Percentiles rank a stretch among this genome's conserved stretches.
Conservation (phyloP, 2,888 invertebrate species). For the Coremacera marginata region DNA sequence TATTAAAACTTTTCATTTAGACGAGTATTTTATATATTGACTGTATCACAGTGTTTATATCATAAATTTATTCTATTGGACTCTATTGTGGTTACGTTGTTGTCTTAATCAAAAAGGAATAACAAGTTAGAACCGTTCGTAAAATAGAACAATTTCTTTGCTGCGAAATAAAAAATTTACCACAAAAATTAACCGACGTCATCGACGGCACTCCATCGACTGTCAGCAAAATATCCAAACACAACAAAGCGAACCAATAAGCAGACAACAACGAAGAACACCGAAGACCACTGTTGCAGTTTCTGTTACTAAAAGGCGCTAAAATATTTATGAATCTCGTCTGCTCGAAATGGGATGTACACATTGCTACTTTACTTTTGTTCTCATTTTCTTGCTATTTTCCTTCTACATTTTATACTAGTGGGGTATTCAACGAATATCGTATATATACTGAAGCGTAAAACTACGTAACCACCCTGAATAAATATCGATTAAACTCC, state of each 20-base stretch:
- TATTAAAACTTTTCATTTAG: constrained; percentile 18
- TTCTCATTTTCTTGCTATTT: no score
- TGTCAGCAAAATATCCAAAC: constrained; percentile 53
- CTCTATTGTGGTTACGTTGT: constrained; percentile 40
- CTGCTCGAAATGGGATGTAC: no score
- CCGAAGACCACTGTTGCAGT: background rate
- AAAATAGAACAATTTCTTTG: constrained; percentile 36
- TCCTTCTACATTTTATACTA: no score
- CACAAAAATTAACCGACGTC: constrained; percentile 53
- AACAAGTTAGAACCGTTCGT: constrained; percentile 37
- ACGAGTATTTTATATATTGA: background rate
- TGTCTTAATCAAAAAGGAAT: constrained; percentile 42
- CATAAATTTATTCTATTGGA: constrained; percentile 40
- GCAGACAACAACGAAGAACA: constrained; percentile 21
- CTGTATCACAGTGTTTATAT: constrained; percentile 34
- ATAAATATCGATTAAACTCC: no score
- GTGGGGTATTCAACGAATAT: no score
- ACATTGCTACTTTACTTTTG: no score
- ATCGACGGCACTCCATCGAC: constrained; percentile 57
- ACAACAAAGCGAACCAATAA: constrained; percentile 55
- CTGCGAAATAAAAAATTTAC: constrained; percentile 36
- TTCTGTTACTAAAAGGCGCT: background rate
- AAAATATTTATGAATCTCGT: no score
- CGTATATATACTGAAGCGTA: no score
- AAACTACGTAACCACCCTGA: no score